These are phyloP conservation scores for Ailuropoda melanoleuca DNA, from an alignment of 2,113 vertebrate genomes.

Conservation along the genomic window DNA sequence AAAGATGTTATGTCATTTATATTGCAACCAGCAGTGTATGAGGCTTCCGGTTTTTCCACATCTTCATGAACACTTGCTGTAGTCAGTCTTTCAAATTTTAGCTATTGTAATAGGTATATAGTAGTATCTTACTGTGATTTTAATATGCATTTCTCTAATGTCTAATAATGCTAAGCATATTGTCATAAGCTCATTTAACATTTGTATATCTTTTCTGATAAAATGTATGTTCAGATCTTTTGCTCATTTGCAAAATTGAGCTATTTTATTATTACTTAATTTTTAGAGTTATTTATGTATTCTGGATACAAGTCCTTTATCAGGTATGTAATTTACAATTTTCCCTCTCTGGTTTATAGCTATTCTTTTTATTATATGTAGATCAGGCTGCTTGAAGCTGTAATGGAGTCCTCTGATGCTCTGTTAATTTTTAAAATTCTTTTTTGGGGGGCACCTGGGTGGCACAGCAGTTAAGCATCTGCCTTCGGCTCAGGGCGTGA, in stretches of 20 bases:
- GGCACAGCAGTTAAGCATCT: too few species aligned
- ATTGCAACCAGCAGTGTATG: background rate
- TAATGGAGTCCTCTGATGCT: background rate
- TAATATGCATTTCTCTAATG: background rate
- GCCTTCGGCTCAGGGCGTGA: too few species aligned
- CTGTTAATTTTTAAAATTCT: background rate
- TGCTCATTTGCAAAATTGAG: background rate
- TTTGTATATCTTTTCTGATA: background rate
- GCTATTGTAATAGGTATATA: background rate
- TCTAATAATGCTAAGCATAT: background rate
- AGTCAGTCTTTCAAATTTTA: background rate
- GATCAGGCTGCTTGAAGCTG: background rate
- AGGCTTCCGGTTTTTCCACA: background rate
- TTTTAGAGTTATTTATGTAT: background rate
- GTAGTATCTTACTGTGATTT: background rate
- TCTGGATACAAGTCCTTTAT: background rate
- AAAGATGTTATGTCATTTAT: background rate
- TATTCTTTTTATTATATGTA: background rate
- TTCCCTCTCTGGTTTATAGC: background rate
- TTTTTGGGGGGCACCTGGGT: too few species aligned
- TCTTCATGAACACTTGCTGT: background rate
- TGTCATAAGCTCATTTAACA: background rate
- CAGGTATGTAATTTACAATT: background rate
- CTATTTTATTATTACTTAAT: background rate
- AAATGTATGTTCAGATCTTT: background rate